Conservation (phyloP, 2,888 invertebrate species). For the Branchipolynoe longqiensis region DNA sequence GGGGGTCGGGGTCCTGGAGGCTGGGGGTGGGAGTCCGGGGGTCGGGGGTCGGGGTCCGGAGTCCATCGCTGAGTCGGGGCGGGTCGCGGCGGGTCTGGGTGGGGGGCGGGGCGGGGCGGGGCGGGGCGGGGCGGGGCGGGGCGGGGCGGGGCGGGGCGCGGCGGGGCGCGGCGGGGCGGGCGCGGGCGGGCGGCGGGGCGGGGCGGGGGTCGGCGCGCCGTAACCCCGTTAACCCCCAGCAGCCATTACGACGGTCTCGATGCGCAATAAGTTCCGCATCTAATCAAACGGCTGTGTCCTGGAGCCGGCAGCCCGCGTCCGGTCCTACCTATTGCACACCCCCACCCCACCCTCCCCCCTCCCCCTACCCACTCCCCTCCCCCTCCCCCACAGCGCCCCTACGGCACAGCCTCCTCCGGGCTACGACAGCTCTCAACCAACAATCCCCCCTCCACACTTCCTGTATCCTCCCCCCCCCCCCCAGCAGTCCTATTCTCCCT, state of each 20-base stretch:
- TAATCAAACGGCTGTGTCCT: slow-evolving; percentile 55
- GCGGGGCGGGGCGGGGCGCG: neutral
- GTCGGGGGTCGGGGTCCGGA: too few species aligned
- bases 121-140: neutral
- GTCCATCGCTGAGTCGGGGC: neutral
- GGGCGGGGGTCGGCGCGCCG: slow-evolving; percentile 8
- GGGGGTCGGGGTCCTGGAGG: too few species aligned
- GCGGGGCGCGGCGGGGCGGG: neutral
- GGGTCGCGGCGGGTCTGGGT: neutral
- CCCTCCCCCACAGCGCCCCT: too few species aligned
- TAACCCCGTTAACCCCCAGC: neutral
- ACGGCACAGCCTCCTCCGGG: too few species aligned
- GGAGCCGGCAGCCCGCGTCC: slow-evolving; percentile 14
- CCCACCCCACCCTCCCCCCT: too few species aligned
- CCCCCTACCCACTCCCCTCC: too few species aligned
- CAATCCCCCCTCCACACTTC: too few species aligned
- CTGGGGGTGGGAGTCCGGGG: too few species aligned
- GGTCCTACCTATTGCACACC: slow-evolving; percentile 26
- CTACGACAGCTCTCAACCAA: too few species aligned
- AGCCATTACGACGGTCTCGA: slow-evolving; percentile 8
- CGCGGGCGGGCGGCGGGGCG: neutral
- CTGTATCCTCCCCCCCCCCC: too few species aligned
- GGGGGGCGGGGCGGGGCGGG: neutral
- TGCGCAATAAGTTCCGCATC: slow-evolving; percentile 53
- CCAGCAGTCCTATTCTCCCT: too few species aligned